Conservation (phyloP, 2,888 invertebrate species). For the Lithophane semibrunnea region DNA sequence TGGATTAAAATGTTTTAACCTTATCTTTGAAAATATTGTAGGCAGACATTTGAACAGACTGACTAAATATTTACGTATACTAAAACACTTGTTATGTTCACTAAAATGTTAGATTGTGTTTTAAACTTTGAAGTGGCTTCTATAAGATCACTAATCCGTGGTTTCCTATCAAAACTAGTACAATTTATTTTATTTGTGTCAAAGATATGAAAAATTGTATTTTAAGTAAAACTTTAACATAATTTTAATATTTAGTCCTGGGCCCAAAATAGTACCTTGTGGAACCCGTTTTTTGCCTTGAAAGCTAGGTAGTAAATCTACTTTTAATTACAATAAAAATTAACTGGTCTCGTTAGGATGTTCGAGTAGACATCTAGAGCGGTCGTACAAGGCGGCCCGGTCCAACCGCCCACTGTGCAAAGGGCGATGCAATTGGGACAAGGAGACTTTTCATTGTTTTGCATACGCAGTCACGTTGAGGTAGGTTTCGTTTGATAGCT, state of each 20-base stretch:
- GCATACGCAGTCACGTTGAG: conserved; percentile 57
- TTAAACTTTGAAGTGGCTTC: conserved; percentile 3
- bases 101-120: conserved; percentile 3
- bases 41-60: conserved; percentile 15
- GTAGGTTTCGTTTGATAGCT: conserved; percentile 38
- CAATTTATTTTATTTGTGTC: not conserved
- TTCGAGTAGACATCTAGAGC: conserved; percentile 55
- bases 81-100: conserved; percentile 26
- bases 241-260: conserved; percentile 11
- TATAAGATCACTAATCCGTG: conserved; percentile 3
- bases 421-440: conserved; percentile 76
- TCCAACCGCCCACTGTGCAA: conserved; percentile 63
- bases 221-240: not conserved
- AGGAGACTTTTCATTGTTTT: conserved; percentile 74
- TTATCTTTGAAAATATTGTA: conserved; percentile 49
- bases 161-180: not conserved
- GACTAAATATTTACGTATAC: conserved; percentile 50
- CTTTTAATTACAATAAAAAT: conserved; percentile 55
- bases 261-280: conserved; percentile 43
- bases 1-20: conserved; percentile 16
- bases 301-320: conserved; percentile 27
- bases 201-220: not conserved
- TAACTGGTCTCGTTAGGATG: conserved; percentile 58
- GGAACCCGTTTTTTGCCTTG: conserved; percentile 16
- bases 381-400: conserved; percentile 64